Conservation (phyloP, 2,888 invertebrate genomes). For the Nemotelus pantherinus region DNA sequence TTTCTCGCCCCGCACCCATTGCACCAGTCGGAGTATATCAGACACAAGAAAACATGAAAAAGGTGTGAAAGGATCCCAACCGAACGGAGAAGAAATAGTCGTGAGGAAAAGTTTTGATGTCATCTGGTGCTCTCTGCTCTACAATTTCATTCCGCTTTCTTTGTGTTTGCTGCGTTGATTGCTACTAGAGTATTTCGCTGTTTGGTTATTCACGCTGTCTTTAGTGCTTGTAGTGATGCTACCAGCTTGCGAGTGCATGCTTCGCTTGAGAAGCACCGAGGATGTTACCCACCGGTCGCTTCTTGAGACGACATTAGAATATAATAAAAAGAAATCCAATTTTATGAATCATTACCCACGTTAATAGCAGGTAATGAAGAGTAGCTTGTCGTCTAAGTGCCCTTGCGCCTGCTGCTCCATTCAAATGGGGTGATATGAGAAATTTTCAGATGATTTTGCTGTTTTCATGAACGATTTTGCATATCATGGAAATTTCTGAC, state of each 20-base stretch:
- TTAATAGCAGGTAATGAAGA: conserved; percentile 31
- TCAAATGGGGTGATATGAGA: conserved; percentile 1
- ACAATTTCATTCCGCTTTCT: background rate
- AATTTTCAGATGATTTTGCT: conserved; percentile 3
- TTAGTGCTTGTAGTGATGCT: background rate
- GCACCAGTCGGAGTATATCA: background rate
- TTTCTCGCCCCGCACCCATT: background rate
- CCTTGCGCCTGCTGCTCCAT: too few relatives aligned
- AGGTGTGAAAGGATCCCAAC: conserved; percentile 9
- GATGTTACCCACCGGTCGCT: background rate
- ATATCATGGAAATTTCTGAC: background rate
- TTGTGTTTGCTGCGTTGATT: background rate
- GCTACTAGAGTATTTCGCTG: background rate
- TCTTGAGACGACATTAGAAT: conserved; percentile 13
- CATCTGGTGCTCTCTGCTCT: background rate
- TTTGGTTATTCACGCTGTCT: background rate
- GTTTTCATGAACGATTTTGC: background rate
- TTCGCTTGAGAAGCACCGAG: background rate
- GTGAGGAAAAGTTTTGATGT: conserved; percentile 1
- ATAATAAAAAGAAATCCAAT: conserved; percentile 39
- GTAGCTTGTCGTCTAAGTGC: background rate
- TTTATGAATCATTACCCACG: conserved; percentile 35
- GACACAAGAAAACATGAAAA: background rate
- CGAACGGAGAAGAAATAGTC: background rate
- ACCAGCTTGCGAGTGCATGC: too few relatives aligned